Evolutionary conservation across 2,797 vertebrate species (phyloP).

Genomic region (Valencia hispanica): DNA sequence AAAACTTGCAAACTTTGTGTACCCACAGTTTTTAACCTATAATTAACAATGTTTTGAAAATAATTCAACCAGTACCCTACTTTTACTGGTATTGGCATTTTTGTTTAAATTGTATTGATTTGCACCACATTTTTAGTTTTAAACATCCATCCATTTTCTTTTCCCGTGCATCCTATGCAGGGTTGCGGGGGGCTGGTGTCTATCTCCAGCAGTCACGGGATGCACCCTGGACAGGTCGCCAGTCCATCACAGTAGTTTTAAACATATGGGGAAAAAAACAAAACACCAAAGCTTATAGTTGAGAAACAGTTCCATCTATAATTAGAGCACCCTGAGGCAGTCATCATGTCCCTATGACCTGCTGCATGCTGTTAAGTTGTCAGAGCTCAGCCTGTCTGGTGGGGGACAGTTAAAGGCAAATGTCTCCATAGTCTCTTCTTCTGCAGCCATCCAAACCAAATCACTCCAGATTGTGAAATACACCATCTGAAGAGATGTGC

Average conservation of each 20-base stretch:
- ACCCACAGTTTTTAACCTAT: background rate
- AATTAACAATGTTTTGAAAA: background rate
- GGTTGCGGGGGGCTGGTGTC: too few relatives aligned
- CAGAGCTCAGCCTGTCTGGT: background rate
- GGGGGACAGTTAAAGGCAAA: background rate
- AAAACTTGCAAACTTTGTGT: constrained; percentile 5
- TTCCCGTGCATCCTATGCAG: too few relatives aligned
- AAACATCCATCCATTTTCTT: too few relatives aligned
- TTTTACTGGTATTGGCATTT: background rate
- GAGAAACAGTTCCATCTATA: background rate
- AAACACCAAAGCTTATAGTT: background rate
- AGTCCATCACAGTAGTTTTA: too few relatives aligned
- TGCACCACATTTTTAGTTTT: background rate
- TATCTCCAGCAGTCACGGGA: too few relatives aligned
- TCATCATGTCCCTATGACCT: background rate
- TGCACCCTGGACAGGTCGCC: too few relatives aligned
- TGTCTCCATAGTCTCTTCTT: background rate
- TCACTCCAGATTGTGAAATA: background rate
- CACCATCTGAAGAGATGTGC: background rate
- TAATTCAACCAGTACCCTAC: background rate
- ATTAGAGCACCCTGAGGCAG: background rate
- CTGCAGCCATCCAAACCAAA: background rate
- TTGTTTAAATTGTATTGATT: background rate
- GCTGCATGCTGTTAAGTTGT: background rate
- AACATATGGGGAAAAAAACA: background rate